Evolutionary conservation across 1,140 invertebrate genomes (phyloP).

Genomic region (Diorhabda sublineata): DNA sequence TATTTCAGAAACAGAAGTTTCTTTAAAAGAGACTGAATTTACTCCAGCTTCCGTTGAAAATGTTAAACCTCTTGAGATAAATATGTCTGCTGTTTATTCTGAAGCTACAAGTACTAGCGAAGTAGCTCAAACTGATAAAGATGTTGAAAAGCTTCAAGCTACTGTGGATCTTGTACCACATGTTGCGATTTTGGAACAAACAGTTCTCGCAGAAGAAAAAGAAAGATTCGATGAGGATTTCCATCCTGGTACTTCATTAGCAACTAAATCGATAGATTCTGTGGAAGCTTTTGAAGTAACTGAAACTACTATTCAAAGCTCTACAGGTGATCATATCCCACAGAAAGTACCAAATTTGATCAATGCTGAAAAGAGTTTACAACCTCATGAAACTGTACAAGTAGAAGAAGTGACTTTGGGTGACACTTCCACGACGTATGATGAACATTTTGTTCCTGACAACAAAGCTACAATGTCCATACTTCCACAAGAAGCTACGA

Average conservation of each 20-base stretch:
- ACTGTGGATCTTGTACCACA: constrained; percentile 15
- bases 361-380: constrained; percentile 51
- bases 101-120: constrained; percentile 17
- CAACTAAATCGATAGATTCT: constrained; percentile 52
- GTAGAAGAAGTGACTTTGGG: constrained; percentile 53
- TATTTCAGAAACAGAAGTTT: constrained; percentile 9
- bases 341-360: constrained; percentile 50
- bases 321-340: constrained; percentile 51
- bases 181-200: constrained; percentile 20
- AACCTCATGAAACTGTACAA: constrained; percentile 56
- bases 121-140: constrained; percentile 22
- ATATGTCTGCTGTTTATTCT: not conserved
- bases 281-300: constrained; percentile 56
- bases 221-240: constrained; percentile 27
- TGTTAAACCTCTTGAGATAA: not conserved
- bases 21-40: constrained; percentile 9
- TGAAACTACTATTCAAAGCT: constrained; percentile 54
- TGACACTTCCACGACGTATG: constrained; percentile 39
- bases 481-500: constrained; percentile 59
- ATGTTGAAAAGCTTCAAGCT: constrained; percentile 14
- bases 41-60: not conserved
- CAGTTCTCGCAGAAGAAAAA: constrained; percentile 21
- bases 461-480: constrained; percentile 53
- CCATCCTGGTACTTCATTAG: constrained; percentile 45
- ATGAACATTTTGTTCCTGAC: constrained; percentile 32